Conservation (phyloP, 2,888 invertebrate genomes). For the Nysson spinosus region DNA sequence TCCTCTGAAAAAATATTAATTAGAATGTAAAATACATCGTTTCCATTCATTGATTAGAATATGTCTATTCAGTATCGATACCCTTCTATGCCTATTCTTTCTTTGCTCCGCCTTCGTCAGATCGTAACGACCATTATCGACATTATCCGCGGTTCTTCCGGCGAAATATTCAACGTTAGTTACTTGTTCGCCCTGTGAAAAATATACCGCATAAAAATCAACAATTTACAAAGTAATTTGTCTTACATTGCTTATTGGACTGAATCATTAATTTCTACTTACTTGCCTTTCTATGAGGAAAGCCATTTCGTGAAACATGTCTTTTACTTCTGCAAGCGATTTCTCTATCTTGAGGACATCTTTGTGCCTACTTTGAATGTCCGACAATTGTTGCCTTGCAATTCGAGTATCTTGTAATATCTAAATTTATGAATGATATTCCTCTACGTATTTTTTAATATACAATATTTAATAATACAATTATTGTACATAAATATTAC, state of each 20-base stretch:
- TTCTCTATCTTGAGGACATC: conserved; percentile 90
- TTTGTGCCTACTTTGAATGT: conserved; percentile 89
- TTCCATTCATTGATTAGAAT: background rate
- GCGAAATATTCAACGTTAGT: conserved; percentile 85
- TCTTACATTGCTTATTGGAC: background rate
- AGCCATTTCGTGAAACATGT: conserved; percentile 91
- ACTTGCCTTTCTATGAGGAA: conserved; percentile 88
- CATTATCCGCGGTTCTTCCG: conserved; percentile 80
- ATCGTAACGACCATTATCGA: conserved; percentile 80
- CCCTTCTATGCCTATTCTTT: conserved; percentile 79
- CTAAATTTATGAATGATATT: conserved; percentile 74
- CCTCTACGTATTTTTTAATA: conserved; percentile 5
- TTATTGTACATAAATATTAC: background rate
- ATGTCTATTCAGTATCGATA: conserved; percentile 62
- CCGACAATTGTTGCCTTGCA: conserved; percentile 86
- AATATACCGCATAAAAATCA: conserved; percentile 9
- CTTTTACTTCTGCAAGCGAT: conserved; percentile 86
- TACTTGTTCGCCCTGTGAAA: conserved; percentile 82
- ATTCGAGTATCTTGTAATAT: conserved; percentile 88
- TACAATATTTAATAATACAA: background rate
- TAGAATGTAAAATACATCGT: background rate
- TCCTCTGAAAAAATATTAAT: conserved; percentile 74
- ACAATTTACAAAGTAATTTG: background rate
- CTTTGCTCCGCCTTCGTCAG: conserved; percentile 79
- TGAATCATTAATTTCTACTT: conserved; percentile 44